Conservation (phyloP, 2,113 vertebrate genomes). For the Marmota flaviventris region DNA sequence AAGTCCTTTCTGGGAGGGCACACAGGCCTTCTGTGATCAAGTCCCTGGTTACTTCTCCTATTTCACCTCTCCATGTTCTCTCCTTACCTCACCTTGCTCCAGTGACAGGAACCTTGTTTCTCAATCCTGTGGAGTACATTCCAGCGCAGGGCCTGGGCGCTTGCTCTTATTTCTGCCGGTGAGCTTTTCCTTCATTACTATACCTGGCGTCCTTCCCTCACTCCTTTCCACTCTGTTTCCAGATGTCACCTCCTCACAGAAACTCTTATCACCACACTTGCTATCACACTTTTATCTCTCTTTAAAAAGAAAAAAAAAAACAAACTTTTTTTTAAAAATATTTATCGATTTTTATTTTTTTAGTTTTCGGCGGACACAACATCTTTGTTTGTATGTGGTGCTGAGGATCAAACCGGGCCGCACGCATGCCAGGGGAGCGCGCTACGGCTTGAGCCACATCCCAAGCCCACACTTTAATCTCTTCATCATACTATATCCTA, state of each 20-base stretch:
- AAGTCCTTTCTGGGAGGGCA: neutral
- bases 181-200: neutral
- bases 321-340: no score
- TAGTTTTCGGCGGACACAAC: no score
- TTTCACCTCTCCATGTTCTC: neutral
- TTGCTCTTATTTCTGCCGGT: neutral
- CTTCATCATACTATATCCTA: neutral
- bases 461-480: no score
- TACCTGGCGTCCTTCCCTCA: neutral
- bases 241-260: neutral
- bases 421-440: no score
- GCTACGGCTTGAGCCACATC: no score
- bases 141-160: neutral
- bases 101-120: neutral
- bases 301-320: no score
- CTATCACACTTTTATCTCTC: neutral
- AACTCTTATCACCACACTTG: neutral
- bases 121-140: neutral
- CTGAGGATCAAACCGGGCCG: accelerated
- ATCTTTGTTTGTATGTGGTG: no score
- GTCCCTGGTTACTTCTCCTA: neutral
- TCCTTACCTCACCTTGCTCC: neutral
- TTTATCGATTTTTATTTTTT: no score
- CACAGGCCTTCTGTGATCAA: accelerated
- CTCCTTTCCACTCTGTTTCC: neutral